A percentile compares a stretch with the other conserved stretches of the same genome.
Evolutionary conservation across 92 coral and sea anemone species (phyloP).

Genomic region (Epizoanthus stellaris): DNA sequence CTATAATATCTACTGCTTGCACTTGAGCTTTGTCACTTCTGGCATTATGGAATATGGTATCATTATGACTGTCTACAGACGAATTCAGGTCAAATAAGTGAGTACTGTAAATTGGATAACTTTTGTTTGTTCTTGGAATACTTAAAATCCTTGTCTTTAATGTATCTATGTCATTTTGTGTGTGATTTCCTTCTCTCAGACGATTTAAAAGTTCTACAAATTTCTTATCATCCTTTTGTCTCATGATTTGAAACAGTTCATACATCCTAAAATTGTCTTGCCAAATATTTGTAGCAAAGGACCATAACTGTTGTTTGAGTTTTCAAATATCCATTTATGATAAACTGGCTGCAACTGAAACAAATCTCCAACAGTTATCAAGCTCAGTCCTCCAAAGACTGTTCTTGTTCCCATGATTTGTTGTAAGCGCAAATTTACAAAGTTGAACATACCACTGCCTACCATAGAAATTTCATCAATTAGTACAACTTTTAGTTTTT

Average conservation of each 20-base stretch:
- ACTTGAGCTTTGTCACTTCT: conserved; percentile 60
- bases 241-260: conserved; percentile 46
- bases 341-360: conserved; percentile 67
- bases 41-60: conserved; percentile 27
- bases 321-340: conserved; percentile 62
- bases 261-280: conserved; percentile 27
- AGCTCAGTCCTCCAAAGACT: too few relatives aligned
- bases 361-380: conserved; percentile 63
- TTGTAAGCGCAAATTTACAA: too few relatives aligned
- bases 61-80: conserved; percentile 54
- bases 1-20: conserved; percentile 59
- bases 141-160: conserved; percentile 47
- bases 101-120: conserved; percentile 39
- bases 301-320: conserved; percentile 33
- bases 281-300: conserved; percentile 59
- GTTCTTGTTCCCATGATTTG: too few relatives aligned
- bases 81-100: conserved; percentile 69
- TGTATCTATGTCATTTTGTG: conserved; percentile 47
- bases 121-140: conserved; percentile 17
- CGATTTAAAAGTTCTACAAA: conserved; percentile 73
- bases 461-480: too few relatives aligned
- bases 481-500: too few relatives aligned
- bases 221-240: conserved; percentile 15
- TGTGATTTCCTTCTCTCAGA: conserved; percentile 72
- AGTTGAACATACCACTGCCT: too few relatives aligned